Conservation (phyloP, 1,140 invertebrate species). For the Lutraria rhynchaena region DNA sequence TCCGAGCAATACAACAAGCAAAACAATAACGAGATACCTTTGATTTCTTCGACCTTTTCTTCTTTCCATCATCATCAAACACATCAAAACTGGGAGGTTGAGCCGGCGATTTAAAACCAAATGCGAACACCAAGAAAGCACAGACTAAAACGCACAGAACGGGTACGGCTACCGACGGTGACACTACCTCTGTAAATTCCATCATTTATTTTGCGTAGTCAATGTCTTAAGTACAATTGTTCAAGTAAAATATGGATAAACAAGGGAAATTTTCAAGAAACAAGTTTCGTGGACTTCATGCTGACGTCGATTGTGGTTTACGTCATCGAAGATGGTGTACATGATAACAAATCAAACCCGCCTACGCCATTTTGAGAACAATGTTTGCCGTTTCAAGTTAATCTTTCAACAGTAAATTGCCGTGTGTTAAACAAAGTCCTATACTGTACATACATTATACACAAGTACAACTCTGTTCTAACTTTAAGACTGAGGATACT, state of each 20-base stretch:
- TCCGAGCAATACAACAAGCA: too few relatives aligned
- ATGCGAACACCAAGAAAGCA: slow-evolving; percentile 81
- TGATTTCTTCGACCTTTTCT: slow-evolving; percentile 72
- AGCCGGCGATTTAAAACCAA: slow-evolving; percentile 82
- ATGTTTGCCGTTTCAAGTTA: not conserved
- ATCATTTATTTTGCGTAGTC: slow-evolving; percentile 57
- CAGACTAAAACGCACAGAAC: slow-evolving; percentile 81
- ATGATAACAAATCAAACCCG: slow-evolving; percentile 1
- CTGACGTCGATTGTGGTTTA: slow-evolving; percentile 75
- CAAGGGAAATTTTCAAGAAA: slow-evolving; percentile 34
- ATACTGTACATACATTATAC: too few relatives aligned
- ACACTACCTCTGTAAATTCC: slow-evolving; percentile 79
- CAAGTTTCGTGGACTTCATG: slow-evolving; percentile 66
- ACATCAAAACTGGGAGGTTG: slow-evolving; percentile 82
- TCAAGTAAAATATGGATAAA: slow-evolving; percentile 62
- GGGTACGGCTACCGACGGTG: slow-evolving; percentile 79
- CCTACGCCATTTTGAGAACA: not conserved
- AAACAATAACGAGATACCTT: too few relatives aligned
- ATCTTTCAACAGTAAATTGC: too few relatives aligned
- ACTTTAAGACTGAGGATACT: too few relatives aligned
- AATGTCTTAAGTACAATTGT: not conserved
- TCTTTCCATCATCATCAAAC: slow-evolving; percentile 77
- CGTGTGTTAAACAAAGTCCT: too few relatives aligned
- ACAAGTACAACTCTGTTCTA: too few relatives aligned
- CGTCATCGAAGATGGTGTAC: slow-evolving; percentile 68